phyloP scores from a whole-genome alignment of 2,888 invertebrate species.

The Hofmannophila pseudospretella region DNA sequence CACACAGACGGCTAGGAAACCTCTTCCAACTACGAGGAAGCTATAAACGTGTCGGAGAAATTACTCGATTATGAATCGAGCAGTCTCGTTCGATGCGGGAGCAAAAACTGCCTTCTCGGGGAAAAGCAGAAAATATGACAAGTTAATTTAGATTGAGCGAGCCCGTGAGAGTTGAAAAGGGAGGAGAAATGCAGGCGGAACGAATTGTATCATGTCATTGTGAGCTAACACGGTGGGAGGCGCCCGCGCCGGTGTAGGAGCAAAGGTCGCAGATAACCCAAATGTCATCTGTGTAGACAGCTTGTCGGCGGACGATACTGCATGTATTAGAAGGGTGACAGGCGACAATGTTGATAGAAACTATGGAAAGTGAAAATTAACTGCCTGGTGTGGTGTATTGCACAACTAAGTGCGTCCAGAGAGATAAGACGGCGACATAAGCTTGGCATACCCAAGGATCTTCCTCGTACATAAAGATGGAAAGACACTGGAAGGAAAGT shows the following conservation, averaged over 20 bases:
- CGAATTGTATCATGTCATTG: slow-evolving; percentile 50
- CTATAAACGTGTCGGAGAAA: slow-evolving; percentile 40
- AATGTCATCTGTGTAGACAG: slow-evolving; percentile 34
- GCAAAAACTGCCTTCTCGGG: slow-evolving; percentile 39
- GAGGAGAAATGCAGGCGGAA: slow-evolving; percentile 58
- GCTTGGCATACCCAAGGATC: no score
- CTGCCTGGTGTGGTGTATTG: background rate
- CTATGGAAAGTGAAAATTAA: slow-evolving; percentile 51
- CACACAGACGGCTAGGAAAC: slow-evolving; percentile 32
- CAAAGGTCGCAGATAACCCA: slow-evolving; percentile 41
- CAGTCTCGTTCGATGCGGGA: slow-evolving; percentile 19
- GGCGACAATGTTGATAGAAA: slow-evolving; percentile 40
- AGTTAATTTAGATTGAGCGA: slow-evolving; percentile 63
- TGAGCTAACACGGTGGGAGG: slow-evolving; percentile 37
- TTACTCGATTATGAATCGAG: slow-evolving; percentile 45
- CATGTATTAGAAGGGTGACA: slow-evolving; percentile 28
- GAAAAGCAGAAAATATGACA: slow-evolving; percentile 65
- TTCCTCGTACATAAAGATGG: no score
- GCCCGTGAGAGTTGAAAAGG: slow-evolving; percentile 48
- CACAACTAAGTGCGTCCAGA: background rate
- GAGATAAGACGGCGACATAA: no score
- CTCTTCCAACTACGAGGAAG: slow-evolving; percentile 28
- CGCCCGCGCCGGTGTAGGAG: slow-evolving; percentile 27
- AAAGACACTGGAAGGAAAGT: no score
- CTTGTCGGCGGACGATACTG: slow-evolving; percentile 29